Base-by-base conservation (phyloP, 2,888 invertebrate species). In the Salticus scenicus region DNA sequence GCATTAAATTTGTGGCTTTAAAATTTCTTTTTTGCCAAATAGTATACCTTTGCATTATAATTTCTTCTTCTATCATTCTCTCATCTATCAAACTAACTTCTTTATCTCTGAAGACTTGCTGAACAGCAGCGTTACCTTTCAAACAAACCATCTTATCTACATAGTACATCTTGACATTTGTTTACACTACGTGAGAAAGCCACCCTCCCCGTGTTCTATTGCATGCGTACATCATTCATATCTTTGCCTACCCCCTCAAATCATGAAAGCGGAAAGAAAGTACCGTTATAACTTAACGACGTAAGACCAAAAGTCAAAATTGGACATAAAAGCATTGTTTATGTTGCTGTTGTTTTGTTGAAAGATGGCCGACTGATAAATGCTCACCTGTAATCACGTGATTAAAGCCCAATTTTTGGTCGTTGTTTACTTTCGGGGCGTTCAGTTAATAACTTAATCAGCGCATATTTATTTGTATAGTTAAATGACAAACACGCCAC, bases 161-260 rank as follows among this genome's bases (percentile, higher is more conserved):
- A 0, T 20, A 72, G 76, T 76, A 28, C 66, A 83, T 83, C 82
- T 83, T 30, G 27, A 83, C 82, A 83, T 76, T 83, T 83, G 82
- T 83, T 83, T 83, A 83, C 82, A 76, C 76, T 67, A 30, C 71
- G n/a, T 57, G 41, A 51, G 28, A 72, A 79, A 63, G n/a, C 0
- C 12, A 14, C 30, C 20, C 31, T 51, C 31, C 30, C 1, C 67
- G 24, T 8, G 24, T 17, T 37, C 57, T 1, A 5, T 7, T 5
- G 17, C 24, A 57, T 57, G 24, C 24, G 17, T 17, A 24, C 24
- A 57, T 57, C 20, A 37, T 12, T 12, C 1, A 17, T 57, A 57
- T 57, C 24, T 37, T 37, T 10, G 4, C 20, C 20, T 1, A n/a
- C 57, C 24, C 24, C 57, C 57, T 57, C 57, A 5, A 57, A 57